A percentile compares a stretch with the other conserved stretches of the same genome.
phyloP scores from a whole-genome alignment of 1,140 invertebrate species.

The Drosophila sulfurigaster region DNA sequence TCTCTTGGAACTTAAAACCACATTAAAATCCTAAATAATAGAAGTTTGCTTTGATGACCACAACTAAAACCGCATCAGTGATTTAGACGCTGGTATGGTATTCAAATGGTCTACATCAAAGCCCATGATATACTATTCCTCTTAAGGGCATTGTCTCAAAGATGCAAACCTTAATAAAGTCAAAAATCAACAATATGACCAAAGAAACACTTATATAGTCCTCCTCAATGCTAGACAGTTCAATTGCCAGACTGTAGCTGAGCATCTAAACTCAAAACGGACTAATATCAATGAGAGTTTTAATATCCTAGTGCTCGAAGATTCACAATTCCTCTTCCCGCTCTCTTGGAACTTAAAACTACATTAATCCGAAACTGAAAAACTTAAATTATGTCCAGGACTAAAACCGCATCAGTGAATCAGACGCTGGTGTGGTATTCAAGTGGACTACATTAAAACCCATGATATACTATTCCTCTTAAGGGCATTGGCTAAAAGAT shows the following conservation, averaged over 20 bases:
- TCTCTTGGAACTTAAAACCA: slow-evolving; percentile 61
- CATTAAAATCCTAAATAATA: neutral
- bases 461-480: slow-evolving; percentile 59
- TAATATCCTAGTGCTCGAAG: slow-evolving; percentile 58
- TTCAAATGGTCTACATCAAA: slow-evolving; percentile 66
- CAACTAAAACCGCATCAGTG: slow-evolving; percentile 57
- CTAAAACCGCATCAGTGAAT: slow-evolving; percentile 53
- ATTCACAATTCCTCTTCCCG: slow-evolving; percentile 34
- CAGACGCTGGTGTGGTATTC: slow-evolving; percentile 59
- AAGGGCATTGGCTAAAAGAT: slow-evolving; percentile 57
- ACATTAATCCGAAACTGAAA: neutral
- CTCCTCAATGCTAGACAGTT: slow-evolving; percentile 40
- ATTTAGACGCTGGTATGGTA: slow-evolving; percentile 49
- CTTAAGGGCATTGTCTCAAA: slow-evolving; percentile 55
- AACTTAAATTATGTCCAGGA: slow-evolving; percentile 36
- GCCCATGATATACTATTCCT: slow-evolving; percentile 55
- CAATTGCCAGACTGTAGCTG: slow-evolving; percentile 2
- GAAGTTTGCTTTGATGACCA: slow-evolving; percentile 22
- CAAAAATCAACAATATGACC: slow-evolving; percentile 9
- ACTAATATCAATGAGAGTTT: slow-evolving; percentile 51
- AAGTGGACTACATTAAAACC: slow-evolving; percentile 58
- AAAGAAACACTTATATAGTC: slow-evolving; percentile 12
- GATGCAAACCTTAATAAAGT: slow-evolving; percentile 57
- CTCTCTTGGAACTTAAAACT: slow-evolving; percentile 59
- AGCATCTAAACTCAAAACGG: slow-evolving; percentile 26